phyloP scores from a whole-genome alignment of 2,113 vertebrate species.

The Dipodomys ordii region DNA sequence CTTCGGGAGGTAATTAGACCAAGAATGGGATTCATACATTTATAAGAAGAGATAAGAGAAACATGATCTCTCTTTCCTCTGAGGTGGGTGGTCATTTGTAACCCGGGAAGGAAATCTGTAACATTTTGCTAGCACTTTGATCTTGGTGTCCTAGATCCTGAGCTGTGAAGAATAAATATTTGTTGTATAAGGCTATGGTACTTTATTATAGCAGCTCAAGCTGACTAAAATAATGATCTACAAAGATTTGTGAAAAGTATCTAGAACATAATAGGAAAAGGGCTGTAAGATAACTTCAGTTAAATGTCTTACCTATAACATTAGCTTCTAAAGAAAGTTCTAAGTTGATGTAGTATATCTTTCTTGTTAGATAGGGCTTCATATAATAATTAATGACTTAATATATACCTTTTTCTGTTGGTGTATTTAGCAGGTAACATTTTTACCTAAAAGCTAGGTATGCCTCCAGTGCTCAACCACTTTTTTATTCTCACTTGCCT shows the following conservation, averaged over 20 bases:
- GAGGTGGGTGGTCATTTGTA: neutral
- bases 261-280: neutral
- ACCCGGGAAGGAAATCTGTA: neutral
- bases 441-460: slow-evolving; percentile 41
- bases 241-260: neutral
- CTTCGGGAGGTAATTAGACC: no score
- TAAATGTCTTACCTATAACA: slow-evolving; percentile 21
- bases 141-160: neutral
- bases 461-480: neutral
- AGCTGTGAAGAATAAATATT: neutral
- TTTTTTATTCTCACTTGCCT: neutral
- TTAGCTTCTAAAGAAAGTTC: neutral
- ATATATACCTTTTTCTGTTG: neutral
- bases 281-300: neutral
- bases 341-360: neutral
- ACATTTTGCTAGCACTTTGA: neutral
- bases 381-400: neutral
- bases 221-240: neutral
- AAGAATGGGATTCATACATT: neutral
- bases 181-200: neutral
- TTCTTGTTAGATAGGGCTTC: neutral
- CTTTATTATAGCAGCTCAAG: neutral
- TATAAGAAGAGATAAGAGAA: neutral
- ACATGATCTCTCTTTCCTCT: neutral
- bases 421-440: neutral